Base-by-base conservation (phyloP, 2,888 invertebrate species). In the Metalampra italica region DNA sequence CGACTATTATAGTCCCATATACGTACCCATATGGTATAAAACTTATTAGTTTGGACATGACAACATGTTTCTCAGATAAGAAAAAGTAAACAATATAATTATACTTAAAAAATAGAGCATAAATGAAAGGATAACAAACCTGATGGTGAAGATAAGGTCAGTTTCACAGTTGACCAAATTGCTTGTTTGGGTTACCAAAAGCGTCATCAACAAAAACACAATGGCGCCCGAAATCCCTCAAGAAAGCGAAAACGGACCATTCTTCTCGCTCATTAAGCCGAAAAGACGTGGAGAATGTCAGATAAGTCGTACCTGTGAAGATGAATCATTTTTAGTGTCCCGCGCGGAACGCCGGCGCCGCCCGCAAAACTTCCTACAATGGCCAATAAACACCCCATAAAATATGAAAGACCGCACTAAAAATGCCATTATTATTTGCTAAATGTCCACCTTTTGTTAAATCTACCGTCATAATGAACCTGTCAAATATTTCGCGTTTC, bases 331-430 rank as follows among this genome's bases (percentile, higher is more conserved):
- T 82, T 79, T 71, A 84, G 75, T 79, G 75, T 68, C 71, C 62
- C 70, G 65, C 54, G 60, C 59, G 71, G 68, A 68, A 71, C 74
- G 74, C 67, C 67, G 75, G 63, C 73, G 68, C 67, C 71, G 66
- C 62, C 68, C 70, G 63, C 69, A 53, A 64, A 72, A 74, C 77
- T 74, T 69, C 71, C 74, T 66, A 72, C 78, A 83, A 88, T 80
- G 82, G 81, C 80, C 84, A 83, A 86, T 89, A 88, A 88, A 87
- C 88, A 88, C 81, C 71, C 78, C 80, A 79, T 88, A 86, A 83
- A 86, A 76, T 86, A 86, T 85, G 80, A 82, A 78, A 78, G 76
- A 76, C 71, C 70, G 75, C 75, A 82, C 81, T 84, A 86, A 87
- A 87, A 82, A 76, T 69, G 78, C 77, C 78, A 78, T 84, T 82